Evolutionary conservation across 1,140 invertebrate genomes (phyloP), one percentile per base, ranked within the genome.

Genomic region (Tetramorium alpestre): DNA sequence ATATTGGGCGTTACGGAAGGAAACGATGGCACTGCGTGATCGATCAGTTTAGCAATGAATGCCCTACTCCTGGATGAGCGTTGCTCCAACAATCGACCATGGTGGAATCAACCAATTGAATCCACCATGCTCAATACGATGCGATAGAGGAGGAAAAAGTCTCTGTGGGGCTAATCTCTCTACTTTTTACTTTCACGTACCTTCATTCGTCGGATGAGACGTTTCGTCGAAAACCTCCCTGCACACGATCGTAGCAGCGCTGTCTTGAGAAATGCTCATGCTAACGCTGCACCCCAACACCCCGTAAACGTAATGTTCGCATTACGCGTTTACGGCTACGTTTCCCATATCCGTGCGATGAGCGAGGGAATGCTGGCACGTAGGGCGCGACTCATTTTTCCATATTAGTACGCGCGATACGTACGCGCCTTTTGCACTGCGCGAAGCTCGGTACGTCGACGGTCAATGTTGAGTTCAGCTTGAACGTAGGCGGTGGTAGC

Each of bases 221-320:
- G 97, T 96, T 95, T 97, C 97, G 94, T 98, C 97, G 94, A 98
- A 98, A 75, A 98, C 96, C 95, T 98, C 97, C 94, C 97, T 96
- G 95, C 97, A 98, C 85, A 97, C 96, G 88, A 98, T 96, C 33
- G 96, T 96, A 87, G 96, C 95, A 58, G 96, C 91, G 89, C 92
- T 94, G 89, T 95, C 94, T 78, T 95, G 94, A 87, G 95, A 95
- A 93, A 94, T 93, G 90, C 95, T 95, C 95, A 96, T 96, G 85
- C 89, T 91, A 87, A 75, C 73, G 41, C 73, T 47, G 28, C 86
- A 85, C 65, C 86, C 78, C 62, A 11, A 62, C 69, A 75, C 85
- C 85, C 22, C 73, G 41, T 67, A n/a, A 84, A 60, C 75, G 69
- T 72, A 73, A 87, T 64, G 56, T 86, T 80, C 70, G 76, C 89